A percentile compares a stretch with the other conserved stretches of the same genome.
Conservation (phyloP, 1,140 invertebrate genomes). For the Trichomalopsis sarcophagae region DNA sequence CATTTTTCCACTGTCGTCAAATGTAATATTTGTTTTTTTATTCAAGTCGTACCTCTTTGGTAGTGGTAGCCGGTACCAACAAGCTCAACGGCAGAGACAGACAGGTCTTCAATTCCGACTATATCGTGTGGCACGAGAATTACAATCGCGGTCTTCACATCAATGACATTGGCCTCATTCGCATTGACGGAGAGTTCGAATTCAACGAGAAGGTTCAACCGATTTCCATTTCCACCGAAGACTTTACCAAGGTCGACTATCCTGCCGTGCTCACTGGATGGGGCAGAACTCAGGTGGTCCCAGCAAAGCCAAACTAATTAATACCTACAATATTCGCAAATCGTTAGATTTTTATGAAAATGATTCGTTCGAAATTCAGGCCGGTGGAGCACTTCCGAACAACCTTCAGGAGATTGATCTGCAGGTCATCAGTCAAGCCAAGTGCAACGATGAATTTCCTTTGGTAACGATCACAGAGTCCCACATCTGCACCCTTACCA, state of each 20-base stretch:
- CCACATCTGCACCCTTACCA: slow-evolving; percentile 50
- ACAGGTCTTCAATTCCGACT: slow-evolving; percentile 57
- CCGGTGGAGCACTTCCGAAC: slow-evolving; percentile 1
- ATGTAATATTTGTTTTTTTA: background rate
- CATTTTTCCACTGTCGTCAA: no score
- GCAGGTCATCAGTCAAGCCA: background rate
- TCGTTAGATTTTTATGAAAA: background rate
- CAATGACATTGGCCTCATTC: slow-evolving; percentile 74
- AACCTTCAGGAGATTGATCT: slow-evolving; percentile 19
- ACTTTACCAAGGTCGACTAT: slow-evolving; percentile 53
- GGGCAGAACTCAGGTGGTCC: slow-evolving; percentile 59
- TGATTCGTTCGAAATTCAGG: background rate
- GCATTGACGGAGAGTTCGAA: slow-evolving; percentile 61
- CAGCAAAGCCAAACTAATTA: background rate
- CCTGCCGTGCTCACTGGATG: slow-evolving; percentile 70
- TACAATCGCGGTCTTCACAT: slow-evolving; percentile 67
- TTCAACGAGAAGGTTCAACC: slow-evolving; percentile 64
- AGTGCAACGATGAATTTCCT: background rate
- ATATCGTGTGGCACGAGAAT: slow-evolving; percentile 57
- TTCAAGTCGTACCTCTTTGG: background rate
- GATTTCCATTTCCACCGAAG: slow-evolving; percentile 51
- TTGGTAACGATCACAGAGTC: background rate
- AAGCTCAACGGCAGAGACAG: background rate
- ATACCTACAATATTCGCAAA: background rate
- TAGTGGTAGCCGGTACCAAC: slow-evolving; percentile 3